Base-by-base conservation (phyloP, 2,888 invertebrate genomes). In the Oligia strigilis region DNA sequence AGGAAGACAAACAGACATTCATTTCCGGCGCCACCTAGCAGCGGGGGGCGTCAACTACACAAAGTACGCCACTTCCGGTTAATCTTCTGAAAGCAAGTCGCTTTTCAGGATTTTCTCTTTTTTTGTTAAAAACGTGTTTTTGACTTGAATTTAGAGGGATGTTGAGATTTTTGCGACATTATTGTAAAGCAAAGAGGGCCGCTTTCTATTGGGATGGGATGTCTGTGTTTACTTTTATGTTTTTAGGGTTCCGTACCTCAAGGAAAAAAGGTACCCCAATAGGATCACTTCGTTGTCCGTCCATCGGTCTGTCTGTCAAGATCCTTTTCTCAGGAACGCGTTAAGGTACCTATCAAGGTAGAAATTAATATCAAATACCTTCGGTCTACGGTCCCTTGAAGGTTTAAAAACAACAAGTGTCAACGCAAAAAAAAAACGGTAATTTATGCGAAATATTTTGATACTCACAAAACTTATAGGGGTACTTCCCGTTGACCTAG, bases 1-100 rank as follows among this genome's bases (percentile, higher is more conserved):
- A 91, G 93, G 93, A 94, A 93, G 93, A 93, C 92, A 92, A 93
- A 93, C 94, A 94, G 94, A 93, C 93, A 91, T 93, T 93, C 93
- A 94, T 94, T 93, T 94, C 94, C 94, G 93, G 89, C 83, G 86
- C 89, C 89, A 90, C 88, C 89, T 89, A 81, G 88, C 87, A 83
- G 87, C 87, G 78, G 89, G 89, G 81, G 79, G 90, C 92, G 93
- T 92, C 93, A 91, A 86, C 90, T 88, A 86, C 93, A 92, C 91
- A 92, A 91, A 92, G 90, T 89, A 89, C 91, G 91, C 91, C 87
- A 85, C 89, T 89, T 89, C 89, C 89, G 86, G 85, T 90, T 91
- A 90, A 89, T 90, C 90, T 89, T 86, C 83, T 83, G 81, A 82
- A 85, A 87, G 88, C 82, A 79, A 81, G 77, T 81, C 74, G 78